Evolutionary conservation across 2,888 invertebrate genomes (phyloP).

Genomic region (Drosophila imparisetae): DNA sequence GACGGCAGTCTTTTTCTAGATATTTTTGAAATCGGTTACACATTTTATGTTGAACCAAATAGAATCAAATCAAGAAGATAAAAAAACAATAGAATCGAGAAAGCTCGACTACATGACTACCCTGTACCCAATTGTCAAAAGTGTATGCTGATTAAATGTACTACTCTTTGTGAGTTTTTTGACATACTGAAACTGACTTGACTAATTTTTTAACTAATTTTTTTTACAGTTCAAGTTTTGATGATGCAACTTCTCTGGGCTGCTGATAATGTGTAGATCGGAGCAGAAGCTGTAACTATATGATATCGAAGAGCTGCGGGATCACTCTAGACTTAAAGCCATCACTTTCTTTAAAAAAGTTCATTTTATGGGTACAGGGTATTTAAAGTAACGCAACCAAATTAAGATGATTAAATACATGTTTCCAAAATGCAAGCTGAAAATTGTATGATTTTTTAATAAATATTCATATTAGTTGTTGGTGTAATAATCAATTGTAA

Average conservation of each 20-base stretch:
- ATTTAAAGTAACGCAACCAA: slow-evolving; percentile 4
- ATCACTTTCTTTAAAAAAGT: not conserved
- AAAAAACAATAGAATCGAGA: slow-evolving; percentile 56
- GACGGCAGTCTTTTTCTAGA: slow-evolving; percentile 85
- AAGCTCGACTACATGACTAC: slow-evolving; percentile 48
- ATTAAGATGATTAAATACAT: slow-evolving; percentile 1
- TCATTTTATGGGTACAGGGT: not conserved
- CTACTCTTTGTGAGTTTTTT: not conserved
- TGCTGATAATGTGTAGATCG: not conserved
- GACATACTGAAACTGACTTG: not conserved
- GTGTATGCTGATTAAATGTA: not conserved
- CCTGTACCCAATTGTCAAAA: slow-evolving; percentile 50
- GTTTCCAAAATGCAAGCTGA: slow-evolving; percentile 18
- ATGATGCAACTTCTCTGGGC: not conserved
- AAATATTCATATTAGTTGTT: slow-evolving; percentile 14
- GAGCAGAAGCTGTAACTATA: not conserved
- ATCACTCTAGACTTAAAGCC: not conserved
- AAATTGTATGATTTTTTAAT: slow-evolving; percentile 10
- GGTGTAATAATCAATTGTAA: slow-evolving; percentile 6
- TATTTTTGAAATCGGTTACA: slow-evolving; percentile 82
- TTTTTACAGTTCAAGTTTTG: not conserved
- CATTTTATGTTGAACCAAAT: slow-evolving; percentile 69
- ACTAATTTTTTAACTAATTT: not conserved
- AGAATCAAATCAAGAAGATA: slow-evolving; percentile 64
- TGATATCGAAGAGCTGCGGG: not conserved